A percentile compares a stretch with the other conserved stretches of the same genome.
Conservation (phyloP, 2,797 vertebrate genomes). For the Psittacula derbiana region DNA sequence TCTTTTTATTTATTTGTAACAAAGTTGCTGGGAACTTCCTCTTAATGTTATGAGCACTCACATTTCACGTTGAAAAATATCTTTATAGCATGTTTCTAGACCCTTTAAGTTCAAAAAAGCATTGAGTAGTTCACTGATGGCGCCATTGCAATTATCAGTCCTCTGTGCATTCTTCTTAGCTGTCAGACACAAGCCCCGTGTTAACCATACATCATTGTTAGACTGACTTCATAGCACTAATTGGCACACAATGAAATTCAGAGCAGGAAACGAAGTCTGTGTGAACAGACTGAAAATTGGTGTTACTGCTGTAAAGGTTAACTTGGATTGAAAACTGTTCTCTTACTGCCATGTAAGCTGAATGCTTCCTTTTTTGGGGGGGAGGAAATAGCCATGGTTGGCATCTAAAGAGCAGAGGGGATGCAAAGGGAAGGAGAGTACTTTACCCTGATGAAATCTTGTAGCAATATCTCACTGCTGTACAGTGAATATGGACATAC, state of each 20-base stretch:
- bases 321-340: constrained; percentile 54
- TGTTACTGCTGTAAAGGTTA: constrained; percentile 53
- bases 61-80: accelerated
- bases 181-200: not conserved
- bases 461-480: not conserved
- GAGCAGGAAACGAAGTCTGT: constrained; percentile 20
- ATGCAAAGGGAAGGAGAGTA: not conserved
- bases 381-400: not conserved
- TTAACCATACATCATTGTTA: constrained; percentile 63
- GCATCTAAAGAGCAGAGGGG: not conserved
- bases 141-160: not conserved
- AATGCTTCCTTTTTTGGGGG: not conserved
- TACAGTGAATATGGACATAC: not conserved
- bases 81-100: not conserved
- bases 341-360: not conserved
- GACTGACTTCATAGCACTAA: constrained; percentile 52
- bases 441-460: not conserved
- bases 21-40: not conserved
- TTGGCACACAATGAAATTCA: constrained; percentile 64
- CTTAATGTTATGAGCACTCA: not conserved
- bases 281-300: constrained; percentile 36
- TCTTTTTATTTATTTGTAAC: not conserved
- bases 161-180: not conserved
- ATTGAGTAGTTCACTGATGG: not conserved
- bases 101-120: not conserved